A percentile compares a stretch with the other conserved stretches of the same genome.
Conservation (phyloP, 2,888 invertebrate species). For the Callinectes sapidus region DNA sequence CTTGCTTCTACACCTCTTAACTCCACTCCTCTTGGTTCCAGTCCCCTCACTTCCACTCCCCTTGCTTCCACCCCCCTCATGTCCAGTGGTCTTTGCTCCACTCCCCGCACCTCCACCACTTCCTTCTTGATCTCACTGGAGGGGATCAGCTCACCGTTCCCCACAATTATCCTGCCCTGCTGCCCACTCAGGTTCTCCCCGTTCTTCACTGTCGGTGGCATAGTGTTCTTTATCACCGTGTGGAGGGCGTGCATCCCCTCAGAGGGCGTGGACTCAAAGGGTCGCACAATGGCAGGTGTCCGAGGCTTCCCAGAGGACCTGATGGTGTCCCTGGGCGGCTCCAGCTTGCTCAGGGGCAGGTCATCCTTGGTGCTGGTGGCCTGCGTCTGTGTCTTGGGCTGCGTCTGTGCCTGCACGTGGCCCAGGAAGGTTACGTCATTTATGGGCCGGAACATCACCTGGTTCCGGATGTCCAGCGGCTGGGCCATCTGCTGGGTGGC, state of each 20-base stretch:
- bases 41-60: not conserved
- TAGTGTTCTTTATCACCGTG: constrained; percentile 46
- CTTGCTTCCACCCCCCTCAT: not conserved
- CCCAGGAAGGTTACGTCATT: constrained; percentile 65
- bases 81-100: not conserved
- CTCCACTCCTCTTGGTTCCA: not conserved
- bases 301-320: constrained; percentile 61
- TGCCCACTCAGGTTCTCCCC: constrained; percentile 48
- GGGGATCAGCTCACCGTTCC: constrained; percentile 52
- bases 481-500: constrained; percentile 65
- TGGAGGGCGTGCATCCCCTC: constrained; percentile 31
- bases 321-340: constrained; percentile 45
- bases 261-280: constrained; percentile 66
- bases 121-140: constrained; percentile 57
- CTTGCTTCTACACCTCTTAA: not conserved
- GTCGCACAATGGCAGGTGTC: constrained; percentile 68
- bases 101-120: constrained; percentile 39
- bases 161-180: constrained; percentile 56
- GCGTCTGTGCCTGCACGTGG: constrained; percentile 50
- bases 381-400: constrained; percentile 54
- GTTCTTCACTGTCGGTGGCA: constrained; percentile 46
- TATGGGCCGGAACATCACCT: constrained; percentile 61
- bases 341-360: constrained; percentile 45
- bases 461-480: constrained; percentile 59
- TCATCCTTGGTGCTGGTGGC: constrained; percentile 52